Base-by-base conservation (phyloP, 2,113 vertebrate genomes). In the Tor tambroides region DNA sequence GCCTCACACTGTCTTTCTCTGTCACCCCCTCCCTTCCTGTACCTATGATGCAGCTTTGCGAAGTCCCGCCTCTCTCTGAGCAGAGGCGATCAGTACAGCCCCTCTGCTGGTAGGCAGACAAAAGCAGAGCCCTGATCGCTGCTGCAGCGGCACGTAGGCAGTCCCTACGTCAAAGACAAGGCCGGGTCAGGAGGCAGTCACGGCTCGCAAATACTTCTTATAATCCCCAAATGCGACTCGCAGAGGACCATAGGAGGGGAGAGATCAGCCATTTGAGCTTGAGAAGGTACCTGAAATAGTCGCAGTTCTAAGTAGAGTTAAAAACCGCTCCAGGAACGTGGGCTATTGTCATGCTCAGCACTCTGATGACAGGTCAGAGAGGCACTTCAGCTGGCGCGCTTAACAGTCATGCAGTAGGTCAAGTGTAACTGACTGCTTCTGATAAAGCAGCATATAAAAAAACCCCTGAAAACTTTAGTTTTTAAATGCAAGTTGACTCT, bases 101-200 rank as follows among this genome's bases (percentile, higher is more conserved):
- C 96, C 92, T 92, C 90, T 88, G 91, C 89, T 96, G 96, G 96
- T 96, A 96, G 94, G 87, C 87, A 94, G 96, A 97, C 96, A 97
- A 95, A 93, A 95, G 94, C 96, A 95, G 59, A 15, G 71, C 30
- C 26, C 72, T 79, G 82, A 87, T 84, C 95, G 96, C 92, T 87
- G 96, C 96, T 96, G 96, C 96, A 92, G 92, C 91, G 89, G 97
- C 97, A 97, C 91, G 92, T 92, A 96, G 95, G 81, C 94, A 93
- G 94, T 91, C 81, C 75, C 90, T 90, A 91, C 92, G 92, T 92
- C 92, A 88, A 94, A 93, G 88, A 94, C 94, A 91, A 86, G 93
- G 92, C 90, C 92, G 1, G 71, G 90, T 94, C 93, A 92, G 89
- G 81, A 84, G 88, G 92, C 90, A 90, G 88, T 85, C 91, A 41